phyloP scores from a whole-genome alignment of 2,888 invertebrate species.

The Stenurella melanura region DNA sequence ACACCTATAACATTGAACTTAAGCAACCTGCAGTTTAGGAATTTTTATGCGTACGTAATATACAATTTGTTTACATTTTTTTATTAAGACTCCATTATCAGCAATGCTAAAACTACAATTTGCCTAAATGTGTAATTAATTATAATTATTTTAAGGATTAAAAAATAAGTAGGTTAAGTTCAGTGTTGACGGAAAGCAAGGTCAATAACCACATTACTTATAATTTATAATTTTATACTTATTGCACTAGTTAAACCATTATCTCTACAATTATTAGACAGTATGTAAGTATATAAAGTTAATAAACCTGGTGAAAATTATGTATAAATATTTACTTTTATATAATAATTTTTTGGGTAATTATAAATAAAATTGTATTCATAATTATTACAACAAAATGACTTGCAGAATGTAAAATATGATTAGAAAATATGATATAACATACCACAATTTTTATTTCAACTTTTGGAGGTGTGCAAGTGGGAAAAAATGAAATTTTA shows the following conservation, averaged over 20 bases:
- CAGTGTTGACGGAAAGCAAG: conserved; percentile 36
- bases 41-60: too few relatives aligned
- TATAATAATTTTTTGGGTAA: too few relatives aligned
- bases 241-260: conserved; percentile 3
- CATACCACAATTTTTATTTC: too few relatives aligned
- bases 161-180: conserved; percentile 37
- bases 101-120: too few relatives aligned
- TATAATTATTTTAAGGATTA: conserved; percentile 18
- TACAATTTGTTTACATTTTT: too few relatives aligned
- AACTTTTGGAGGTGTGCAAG: too few relatives aligned
- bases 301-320: neutral
- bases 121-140: neutral
- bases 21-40: too few relatives aligned
- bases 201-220: conserved; percentile 16
- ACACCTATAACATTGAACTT: too few relatives aligned
- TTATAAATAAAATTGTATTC: too few relatives aligned
- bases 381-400: neutral
- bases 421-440: too few relatives aligned
- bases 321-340: neutral
- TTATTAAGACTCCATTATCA: too few relatives aligned
- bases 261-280: neutral
- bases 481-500: too few relatives aligned
- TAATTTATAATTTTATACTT: neutral
- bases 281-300: neutral
- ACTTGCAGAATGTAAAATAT: neutral